phyloP scores from a whole-genome alignment of 2,113 vertebrate species.

The Sorex fumeus region DNA sequence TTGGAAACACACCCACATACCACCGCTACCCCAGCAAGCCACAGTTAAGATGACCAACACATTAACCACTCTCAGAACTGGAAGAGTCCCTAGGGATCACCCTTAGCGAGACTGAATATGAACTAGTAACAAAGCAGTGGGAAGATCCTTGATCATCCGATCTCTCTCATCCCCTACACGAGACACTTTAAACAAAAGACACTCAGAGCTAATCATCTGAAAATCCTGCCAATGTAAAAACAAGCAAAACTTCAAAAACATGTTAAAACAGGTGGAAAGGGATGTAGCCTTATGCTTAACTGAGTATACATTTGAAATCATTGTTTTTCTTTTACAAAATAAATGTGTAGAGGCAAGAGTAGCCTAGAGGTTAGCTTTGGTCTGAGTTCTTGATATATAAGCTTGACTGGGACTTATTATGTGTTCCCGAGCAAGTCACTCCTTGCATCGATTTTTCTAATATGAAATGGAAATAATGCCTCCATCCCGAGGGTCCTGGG shows the following conservation, averaged over 20 bases:
- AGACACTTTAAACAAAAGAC: conserved; percentile 70
- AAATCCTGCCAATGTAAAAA: conserved; percentile 70
- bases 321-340: conserved; percentile 65
- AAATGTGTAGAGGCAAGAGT: conserved; percentile 22
- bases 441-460: conserved; percentile 47
- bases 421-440: conserved; percentile 53
- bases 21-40: neutral
- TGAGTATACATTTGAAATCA: conserved; percentile 61
- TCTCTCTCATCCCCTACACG: conserved; percentile 29
- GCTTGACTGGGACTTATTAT: conserved; percentile 1
- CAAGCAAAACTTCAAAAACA: conserved; percentile 66
- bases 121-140: conserved; percentile 16
- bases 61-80: neutral
- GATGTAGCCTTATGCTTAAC: conserved; percentile 39
- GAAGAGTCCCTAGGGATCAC: neutral
- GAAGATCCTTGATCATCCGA: conserved; percentile 36
- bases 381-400: conserved; percentile 47
- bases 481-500: conserved; percentile 54
- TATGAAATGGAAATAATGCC: conserved; percentile 49
- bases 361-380: conserved; percentile 66
- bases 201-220: conserved; percentile 72
- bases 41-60: neutral
- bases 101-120: neutral
- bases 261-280: conserved; percentile 71
- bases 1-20: neutral